Percentiles rank a stretch among this genome's conserved stretches.
Evolutionary conservation across 2,113 vertebrate species (phyloP).

Genomic region (Sminthopsis crassicaudata): DNA sequence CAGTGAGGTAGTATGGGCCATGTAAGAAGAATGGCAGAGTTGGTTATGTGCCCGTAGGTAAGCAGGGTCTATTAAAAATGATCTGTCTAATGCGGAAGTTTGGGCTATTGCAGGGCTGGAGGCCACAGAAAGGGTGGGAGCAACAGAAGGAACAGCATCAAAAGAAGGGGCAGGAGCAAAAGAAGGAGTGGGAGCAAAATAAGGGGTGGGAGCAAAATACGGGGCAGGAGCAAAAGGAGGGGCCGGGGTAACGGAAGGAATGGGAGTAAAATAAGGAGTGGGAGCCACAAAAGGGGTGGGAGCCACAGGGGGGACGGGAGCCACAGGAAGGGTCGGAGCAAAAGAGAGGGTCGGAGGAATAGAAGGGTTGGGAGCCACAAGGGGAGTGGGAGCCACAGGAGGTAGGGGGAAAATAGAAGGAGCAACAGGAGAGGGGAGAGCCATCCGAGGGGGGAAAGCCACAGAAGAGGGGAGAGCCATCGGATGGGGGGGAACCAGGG

Average conservation of each 20-base stretch:
- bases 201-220: not conserved
- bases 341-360: not conserved
- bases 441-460: too few relatives aligned
- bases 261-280: not conserved
- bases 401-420: not conserved
- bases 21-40: not conserved
- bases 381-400: not conserved
- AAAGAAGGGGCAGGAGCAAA: not conserved
- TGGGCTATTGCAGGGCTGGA: not conserved
- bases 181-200: not conserved
- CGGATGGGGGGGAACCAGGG: not conserved
- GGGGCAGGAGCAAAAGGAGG: not conserved
- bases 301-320: not conserved
- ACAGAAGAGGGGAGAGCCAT: not conserved
- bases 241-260: not conserved
- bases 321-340: not conserved
- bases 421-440: not conserved
- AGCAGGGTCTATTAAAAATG: constrained; percentile 10
- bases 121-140: not conserved
- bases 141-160: not conserved
- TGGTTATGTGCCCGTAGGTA: not conserved
- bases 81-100: not conserved
- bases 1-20: not conserved
- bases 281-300: not conserved
- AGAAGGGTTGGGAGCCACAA: not conserved